Percentiles rank a stretch among this genome's conserved stretches.
phyloP scores from a whole-genome alignment of 1,140 invertebrate genomes.

The Lordiphosa collinella region DNA sequence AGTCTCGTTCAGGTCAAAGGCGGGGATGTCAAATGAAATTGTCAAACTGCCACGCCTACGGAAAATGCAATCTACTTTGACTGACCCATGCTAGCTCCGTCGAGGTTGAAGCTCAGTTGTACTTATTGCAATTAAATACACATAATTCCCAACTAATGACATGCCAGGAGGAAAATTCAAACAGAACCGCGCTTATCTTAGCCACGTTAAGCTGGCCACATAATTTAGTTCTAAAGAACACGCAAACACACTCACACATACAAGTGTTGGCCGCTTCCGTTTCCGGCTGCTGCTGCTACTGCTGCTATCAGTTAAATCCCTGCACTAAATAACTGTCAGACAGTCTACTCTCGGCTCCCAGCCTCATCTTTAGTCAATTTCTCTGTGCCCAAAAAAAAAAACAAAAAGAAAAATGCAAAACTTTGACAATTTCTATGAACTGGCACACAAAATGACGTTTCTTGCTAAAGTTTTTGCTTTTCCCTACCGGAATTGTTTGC shows the following conservation, averaged over 20 bases:
- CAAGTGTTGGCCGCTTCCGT: slow-evolving; percentile 60
- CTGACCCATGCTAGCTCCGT: not conserved
- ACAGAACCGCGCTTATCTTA: slow-evolving; percentile 39
- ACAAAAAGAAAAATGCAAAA: slow-evolving; percentile 24
- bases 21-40: slow-evolving; percentile 24
- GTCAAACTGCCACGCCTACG: slow-evolving; percentile 23
- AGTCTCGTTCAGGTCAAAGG: slow-evolving; percentile 45
- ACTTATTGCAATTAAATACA: slow-evolving; percentile 59
- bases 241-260: slow-evolving; percentile 10
- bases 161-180: slow-evolving; percentile 38
- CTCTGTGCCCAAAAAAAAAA: not conserved
- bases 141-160: slow-evolving; percentile 53
- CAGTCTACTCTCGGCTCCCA: slow-evolving; percentile 1
- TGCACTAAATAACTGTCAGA: slow-evolving; percentile 65
- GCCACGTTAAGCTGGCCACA: slow-evolving; percentile 57
- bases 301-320: slow-evolving; percentile 55
- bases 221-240: slow-evolving; percentile 47
- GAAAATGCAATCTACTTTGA: slow-evolving; percentile 9
- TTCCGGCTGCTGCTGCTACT: slow-evolving; percentile 47
- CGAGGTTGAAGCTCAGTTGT: slow-evolving; percentile 21
- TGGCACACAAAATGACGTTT: slow-evolving; percentile 11
- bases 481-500: slow-evolving; percentile 24
- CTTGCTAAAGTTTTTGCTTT: slow-evolving; percentile 56
- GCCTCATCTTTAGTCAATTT: slow-evolving; percentile 31
- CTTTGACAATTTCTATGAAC: slow-evolving; percentile 66